These are phyloP conservation scores for Piaya cayana DNA, from an alignment of 2,113 vertebrate species.

Conservation along the genomic window DNA sequence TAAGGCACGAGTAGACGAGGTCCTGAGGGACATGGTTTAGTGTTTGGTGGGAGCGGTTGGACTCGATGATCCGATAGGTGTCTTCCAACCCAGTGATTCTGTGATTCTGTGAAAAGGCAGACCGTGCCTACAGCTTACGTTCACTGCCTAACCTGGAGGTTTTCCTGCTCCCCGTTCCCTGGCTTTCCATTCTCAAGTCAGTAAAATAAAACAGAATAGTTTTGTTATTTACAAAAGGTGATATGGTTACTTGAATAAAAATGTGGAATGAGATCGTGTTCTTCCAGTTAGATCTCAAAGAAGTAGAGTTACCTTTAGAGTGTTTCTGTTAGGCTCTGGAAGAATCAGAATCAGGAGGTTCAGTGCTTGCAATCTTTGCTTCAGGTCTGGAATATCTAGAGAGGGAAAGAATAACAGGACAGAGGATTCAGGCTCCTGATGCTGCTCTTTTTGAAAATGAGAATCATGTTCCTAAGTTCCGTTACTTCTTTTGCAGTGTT, in stretches of 20 bases:
- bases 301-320: slow-evolving; percentile 82
- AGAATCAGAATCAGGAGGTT: slow-evolving; percentile 88
- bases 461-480: not conserved
- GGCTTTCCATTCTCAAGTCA: not conserved
- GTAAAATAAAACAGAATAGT: not conserved
- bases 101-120: too few species aligned
- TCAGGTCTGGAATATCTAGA: slow-evolving; percentile 85
- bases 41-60: too few species aligned
- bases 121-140: not conserved
- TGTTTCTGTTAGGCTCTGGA: slow-evolving; percentile 89
- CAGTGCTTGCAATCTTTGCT: slow-evolving; percentile 88
- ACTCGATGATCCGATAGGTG: too few species aligned
- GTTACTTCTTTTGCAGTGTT: not conserved
- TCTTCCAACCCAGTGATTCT: too few species aligned
- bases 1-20: too few species aligned
- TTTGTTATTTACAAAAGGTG: not conserved
- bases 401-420: not conserved
- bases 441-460: not conserved
- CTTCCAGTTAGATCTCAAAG: not conserved
- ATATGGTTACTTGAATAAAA: not conserved
- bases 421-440: not conserved
- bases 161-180: not conserved
- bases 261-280: not conserved
- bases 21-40: too few species aligned
- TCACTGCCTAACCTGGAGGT: not conserved